phyloP scores from a whole-genome alignment of 2,797 vertebrate genomes.

The Geotrypetes seraphini region DNA sequence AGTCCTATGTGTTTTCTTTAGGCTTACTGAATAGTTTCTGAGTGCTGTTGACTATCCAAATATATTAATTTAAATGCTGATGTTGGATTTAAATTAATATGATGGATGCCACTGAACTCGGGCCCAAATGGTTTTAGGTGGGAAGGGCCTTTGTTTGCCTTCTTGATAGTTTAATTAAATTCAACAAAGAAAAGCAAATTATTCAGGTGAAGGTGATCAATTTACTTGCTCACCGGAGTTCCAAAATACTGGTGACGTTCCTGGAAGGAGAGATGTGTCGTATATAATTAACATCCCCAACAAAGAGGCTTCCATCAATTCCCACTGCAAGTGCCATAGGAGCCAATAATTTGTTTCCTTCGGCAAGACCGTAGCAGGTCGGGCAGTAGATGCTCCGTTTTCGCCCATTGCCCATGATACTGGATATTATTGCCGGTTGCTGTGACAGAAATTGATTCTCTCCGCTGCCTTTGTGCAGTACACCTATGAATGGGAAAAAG shows the following conservation, averaged over 20 bases:
- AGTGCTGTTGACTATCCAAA: too few species aligned
- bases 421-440: slow-evolving; percentile 91
- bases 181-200: too few species aligned
- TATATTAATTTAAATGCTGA: too few species aligned
- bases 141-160: too few species aligned
- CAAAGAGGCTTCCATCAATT: slow-evolving; percentile 89
- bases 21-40: too few species aligned
- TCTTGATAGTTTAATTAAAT: too few species aligned
- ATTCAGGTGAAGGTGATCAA: too few species aligned
- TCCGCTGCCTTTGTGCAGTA: slow-evolving; percentile 94
- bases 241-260: slow-evolving; percentile 92
- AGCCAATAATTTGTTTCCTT: slow-evolving; percentile 94
- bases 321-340: slow-evolving; percentile 91
- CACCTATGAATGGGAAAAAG: slow-evolving; percentile 58
- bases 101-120: too few species aligned
- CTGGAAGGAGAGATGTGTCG: slow-evolving; percentile 90
- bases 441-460: slow-evolving; percentile 95
- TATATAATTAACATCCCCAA: slow-evolving; percentile 95
- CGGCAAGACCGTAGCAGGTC: slow-evolving; percentile 93
- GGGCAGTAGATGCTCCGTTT: slow-evolving; percentile 95
- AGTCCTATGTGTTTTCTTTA: too few species aligned
- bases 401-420: slow-evolving; percentile 94
- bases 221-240: slow-evolving; percentile 74
- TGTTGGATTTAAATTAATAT: too few species aligned
- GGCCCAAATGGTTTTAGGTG: too few species aligned